Conservation (phyloP, 2,888 invertebrate species). For the Lamellibrachia satsuma region DNA sequence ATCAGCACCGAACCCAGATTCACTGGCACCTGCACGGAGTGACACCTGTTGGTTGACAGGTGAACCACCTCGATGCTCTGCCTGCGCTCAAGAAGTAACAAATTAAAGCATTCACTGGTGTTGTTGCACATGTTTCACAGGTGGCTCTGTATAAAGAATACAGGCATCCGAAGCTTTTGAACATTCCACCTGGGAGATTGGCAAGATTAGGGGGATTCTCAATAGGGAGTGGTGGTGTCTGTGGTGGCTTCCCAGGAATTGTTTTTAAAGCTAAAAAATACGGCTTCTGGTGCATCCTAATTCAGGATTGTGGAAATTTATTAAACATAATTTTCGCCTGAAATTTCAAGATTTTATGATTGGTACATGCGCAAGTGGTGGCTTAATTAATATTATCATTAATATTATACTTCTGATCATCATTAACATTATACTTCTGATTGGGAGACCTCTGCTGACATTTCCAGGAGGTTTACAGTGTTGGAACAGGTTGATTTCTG, state of each 20-base stretch:
- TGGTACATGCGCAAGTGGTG: background rate
- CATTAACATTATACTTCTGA: background rate
- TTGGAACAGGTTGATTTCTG: background rate
- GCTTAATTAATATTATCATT: background rate
- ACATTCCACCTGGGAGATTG: no score
- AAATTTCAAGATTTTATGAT: background rate
- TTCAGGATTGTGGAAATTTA: background rate
- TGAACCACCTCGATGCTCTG: slow-evolving; percentile 52
- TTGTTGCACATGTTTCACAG: no score
- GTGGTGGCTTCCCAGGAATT: background rate
- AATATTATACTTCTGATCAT: background rate
- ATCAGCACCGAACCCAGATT: slow-evolving; percentile 50
- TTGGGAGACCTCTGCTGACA: background rate
- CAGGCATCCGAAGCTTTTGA: no score
- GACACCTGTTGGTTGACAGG: slow-evolving; percentile 53
- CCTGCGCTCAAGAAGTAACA: slow-evolving; percentile 40
- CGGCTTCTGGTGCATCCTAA: background rate
- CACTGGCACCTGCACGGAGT: slow-evolving; percentile 53
- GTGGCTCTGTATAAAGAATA: no score
- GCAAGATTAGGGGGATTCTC: no score
- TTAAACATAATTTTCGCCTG: background rate
- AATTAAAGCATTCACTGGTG: no score
- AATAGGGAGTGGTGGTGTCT: no score
- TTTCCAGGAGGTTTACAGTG: background rate
- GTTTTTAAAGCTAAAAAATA: background rate